Percentiles rank a stretch among this genome's conserved stretches.
Conservation (phyloP, 1,140 invertebrate species). For the Listronotus bonariensis region DNA sequence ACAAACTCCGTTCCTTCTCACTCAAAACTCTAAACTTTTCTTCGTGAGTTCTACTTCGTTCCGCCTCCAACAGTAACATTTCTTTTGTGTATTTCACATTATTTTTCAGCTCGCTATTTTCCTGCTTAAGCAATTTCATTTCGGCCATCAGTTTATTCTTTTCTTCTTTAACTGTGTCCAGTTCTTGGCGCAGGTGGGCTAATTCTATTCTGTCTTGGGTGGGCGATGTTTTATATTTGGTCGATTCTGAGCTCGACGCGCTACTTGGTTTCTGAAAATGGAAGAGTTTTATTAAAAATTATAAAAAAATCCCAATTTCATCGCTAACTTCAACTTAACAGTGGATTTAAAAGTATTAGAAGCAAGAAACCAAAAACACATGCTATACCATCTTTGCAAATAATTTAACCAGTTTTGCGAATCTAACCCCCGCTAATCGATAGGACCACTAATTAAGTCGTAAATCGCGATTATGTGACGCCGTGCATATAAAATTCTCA, state of each 20-base stretch:
- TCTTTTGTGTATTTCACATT: constrained; percentile 59
- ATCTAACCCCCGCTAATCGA: too few species aligned
- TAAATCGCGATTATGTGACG: too few species aligned
- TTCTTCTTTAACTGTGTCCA: constrained; percentile 59
- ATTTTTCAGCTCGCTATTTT: constrained; percentile 45
- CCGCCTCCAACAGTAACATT: constrained; percentile 60
- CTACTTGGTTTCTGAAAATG: constrained; percentile 17
- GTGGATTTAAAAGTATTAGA: too few species aligned
- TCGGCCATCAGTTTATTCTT: constrained; percentile 52
- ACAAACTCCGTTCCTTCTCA: constrained; percentile 52
- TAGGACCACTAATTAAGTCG: too few species aligned
- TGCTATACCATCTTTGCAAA: too few species aligned
- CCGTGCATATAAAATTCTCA: too few species aligned
- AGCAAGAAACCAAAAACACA: too few species aligned
- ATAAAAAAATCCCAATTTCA: too few species aligned
- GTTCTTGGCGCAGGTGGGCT: constrained; percentile 58
- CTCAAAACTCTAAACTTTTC: constrained; percentile 52
- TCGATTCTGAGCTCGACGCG: constrained; percentile 44
- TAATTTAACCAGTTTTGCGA: too few species aligned
- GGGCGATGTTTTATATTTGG: constrained; percentile 46
- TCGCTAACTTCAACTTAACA: too few species aligned
- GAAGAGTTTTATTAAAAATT: constrained; percentile 32
- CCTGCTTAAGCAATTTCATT: constrained; percentile 37
- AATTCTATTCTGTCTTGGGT: constrained; percentile 55
- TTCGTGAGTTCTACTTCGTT: constrained; percentile 61